Conservation (phyloP, 1,140 invertebrate species). For the Cyrtorhinus lividipennis region DNA sequence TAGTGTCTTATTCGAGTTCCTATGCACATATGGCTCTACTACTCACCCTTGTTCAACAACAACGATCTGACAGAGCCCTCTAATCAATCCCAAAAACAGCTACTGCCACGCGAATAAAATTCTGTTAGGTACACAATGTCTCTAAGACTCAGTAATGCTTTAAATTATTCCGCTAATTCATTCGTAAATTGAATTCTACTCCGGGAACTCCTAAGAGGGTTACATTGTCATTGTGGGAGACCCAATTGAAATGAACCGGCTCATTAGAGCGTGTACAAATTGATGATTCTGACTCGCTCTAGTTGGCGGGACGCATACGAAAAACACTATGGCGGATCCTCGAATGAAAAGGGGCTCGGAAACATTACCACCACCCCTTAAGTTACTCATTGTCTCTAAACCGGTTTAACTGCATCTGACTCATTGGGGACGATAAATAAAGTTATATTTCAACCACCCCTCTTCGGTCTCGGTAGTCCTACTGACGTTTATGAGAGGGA, state of each 20-base stretch:
- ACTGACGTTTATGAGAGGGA: constrained; percentile 15
- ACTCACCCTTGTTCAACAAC: too few relatives aligned
- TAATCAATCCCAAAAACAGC: too few relatives aligned
- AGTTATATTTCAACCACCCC: constrained; percentile 2
- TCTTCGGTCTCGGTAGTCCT: too few relatives aligned
- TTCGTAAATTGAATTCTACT: not conserved
- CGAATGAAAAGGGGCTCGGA: not conserved
- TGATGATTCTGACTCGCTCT: not conserved
- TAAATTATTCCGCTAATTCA: too few relatives aligned
- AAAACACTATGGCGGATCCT: not conserved
- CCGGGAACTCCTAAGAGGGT: not conserved
- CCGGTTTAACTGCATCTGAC: not conserved
- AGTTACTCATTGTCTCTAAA: constrained; percentile 1
- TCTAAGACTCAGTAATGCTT: too few relatives aligned
- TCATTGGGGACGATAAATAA: constrained; percentile 1
- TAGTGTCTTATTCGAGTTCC: too few relatives aligned
- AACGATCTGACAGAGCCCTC: too few relatives aligned
- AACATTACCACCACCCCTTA: too few relatives aligned
- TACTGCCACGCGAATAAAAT: too few relatives aligned
- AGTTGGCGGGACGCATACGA: not conserved
- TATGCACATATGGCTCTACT: too few relatives aligned
- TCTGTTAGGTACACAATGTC: too few relatives aligned
- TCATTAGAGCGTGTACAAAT: not conserved
- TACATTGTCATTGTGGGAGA: not conserved
- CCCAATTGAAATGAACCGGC: not conserved